Evolutionary conservation across 2,113 vertebrate species (phyloP).

Genomic region (Onychostoma macrolepis): DNA sequence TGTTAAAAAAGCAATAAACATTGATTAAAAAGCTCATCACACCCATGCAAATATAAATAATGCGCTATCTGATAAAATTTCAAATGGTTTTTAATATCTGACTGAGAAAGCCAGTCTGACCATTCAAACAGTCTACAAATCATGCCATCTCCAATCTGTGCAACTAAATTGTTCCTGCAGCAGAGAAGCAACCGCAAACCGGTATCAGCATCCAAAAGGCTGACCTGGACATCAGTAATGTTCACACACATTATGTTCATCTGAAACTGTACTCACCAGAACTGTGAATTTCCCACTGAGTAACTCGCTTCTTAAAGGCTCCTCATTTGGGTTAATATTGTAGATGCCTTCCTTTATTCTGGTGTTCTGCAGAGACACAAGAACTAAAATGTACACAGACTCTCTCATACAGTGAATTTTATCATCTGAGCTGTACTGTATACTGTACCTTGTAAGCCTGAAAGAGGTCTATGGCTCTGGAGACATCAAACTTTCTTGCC

Average conservation of each 20-base stretch:
- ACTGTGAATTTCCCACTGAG: conserved; percentile 82
- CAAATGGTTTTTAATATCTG: not conserved
- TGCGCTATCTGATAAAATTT: not conserved
- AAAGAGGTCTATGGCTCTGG: conserved; percentile 81
- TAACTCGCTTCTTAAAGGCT: conserved; percentile 79
- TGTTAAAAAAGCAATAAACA: not conserved
- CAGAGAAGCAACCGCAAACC: not conserved
- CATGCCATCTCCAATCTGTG: not conserved
- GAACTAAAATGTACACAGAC: not conserved
- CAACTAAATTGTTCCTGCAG: not conserved
- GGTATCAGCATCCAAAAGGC: not conserved
- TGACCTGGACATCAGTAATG: not conserved
- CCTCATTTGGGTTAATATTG: conserved; percentile 80
- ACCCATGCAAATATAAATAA: not conserved
- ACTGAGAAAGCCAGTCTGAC: not conserved
- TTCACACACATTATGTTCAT: not conserved
- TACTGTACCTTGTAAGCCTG: conserved; percentile 81
- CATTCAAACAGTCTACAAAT: not conserved
- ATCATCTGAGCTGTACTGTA: not conserved
- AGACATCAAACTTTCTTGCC: conserved; percentile 84
- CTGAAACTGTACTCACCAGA: conserved; percentile 68
- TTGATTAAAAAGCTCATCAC: not conserved
- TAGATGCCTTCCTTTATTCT: conserved; percentile 82
- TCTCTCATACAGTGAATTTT: not conserved
- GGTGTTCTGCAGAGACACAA: conserved; percentile 71